These are phyloP conservation scores for Orchesella flavescens DNA, from an alignment of 2,888 invertebrate genomes.

Conservation along the genomic window DNA sequence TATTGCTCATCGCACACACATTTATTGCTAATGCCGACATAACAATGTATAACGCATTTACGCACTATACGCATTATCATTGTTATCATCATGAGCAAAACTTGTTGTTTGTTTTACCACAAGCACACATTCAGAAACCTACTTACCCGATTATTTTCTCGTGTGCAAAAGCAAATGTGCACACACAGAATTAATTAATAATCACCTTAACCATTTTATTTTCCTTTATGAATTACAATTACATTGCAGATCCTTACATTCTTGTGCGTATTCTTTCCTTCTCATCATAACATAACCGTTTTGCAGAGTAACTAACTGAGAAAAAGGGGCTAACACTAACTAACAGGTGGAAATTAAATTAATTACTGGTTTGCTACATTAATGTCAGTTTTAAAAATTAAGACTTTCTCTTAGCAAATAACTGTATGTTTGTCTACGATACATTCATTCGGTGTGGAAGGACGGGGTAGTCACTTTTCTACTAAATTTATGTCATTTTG, in stretches of 20 bases:
- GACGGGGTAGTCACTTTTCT: too few species aligned
- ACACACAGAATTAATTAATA: too few species aligned
- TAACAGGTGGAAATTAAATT: constrained; percentile 2
- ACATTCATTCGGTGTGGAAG: neutral
- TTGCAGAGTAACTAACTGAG: too few species aligned
- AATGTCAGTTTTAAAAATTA: constrained; percentile 1
- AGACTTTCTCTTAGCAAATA: neutral
- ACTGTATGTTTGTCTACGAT: neutral
- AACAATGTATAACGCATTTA: neutral
- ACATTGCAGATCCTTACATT: neutral
- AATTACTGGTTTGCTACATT: neutral
- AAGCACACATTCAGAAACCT: neutral
- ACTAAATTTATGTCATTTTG: too few species aligned
- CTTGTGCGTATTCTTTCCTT: neutral
- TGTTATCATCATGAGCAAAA: neutral
- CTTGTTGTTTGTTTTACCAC: constrained; percentile 4
- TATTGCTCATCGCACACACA: neutral
- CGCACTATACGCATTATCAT: neutral
- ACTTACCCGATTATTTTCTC: constrained; percentile 8
- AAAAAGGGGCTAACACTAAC: too few species aligned
- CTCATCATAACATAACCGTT: neutral
- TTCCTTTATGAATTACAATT: neutral
- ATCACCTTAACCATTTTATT: neutral
- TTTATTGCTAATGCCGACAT: neutral
- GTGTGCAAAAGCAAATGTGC: neutral